Evolutionary conservation across 2,797 vertebrate genomes (phyloP).

Genomic region (Fratercula arctica): DNA sequence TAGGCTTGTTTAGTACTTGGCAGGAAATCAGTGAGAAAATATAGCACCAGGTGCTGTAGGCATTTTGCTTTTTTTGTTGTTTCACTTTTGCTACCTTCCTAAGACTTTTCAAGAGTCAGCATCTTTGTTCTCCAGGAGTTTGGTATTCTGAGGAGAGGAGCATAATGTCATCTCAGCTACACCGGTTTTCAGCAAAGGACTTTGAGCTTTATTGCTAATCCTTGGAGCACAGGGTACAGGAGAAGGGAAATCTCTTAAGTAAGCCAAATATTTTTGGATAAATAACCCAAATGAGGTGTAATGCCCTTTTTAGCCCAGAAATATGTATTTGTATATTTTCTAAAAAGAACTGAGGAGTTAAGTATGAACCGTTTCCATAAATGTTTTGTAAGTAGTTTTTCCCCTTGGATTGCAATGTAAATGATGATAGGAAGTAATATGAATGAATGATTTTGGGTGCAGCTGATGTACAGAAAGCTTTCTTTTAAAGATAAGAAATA

Average conservation of each 20-base stretch:
- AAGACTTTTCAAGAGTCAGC: slow-evolving; percentile 51
- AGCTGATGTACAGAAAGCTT: not conserved
- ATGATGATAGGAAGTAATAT: not conserved
- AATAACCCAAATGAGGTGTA: not conserved
- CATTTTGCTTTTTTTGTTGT: not conserved
- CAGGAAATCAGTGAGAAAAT: slow-evolving; percentile 24
- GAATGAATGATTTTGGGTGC: not conserved
- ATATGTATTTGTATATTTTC: not conserved
- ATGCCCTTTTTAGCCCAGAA: not conserved
- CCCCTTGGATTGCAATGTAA: not conserved
- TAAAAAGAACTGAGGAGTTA: not conserved
- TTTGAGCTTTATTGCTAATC: slow-evolving; percentile 10
- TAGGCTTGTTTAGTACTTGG: slow-evolving; percentile 11
- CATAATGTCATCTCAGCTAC: slow-evolving; percentile 34
- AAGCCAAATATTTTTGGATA: not conserved
- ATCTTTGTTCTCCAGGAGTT: slow-evolving; percentile 39
- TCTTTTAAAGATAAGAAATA: not conserved
- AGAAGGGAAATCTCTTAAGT: not conserved
- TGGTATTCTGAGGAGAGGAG: slow-evolving; percentile 32
- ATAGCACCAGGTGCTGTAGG: not conserved
- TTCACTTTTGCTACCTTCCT: not conserved
- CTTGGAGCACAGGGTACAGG: not conserved
- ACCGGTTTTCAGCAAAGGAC: slow-evolving; percentile 18
- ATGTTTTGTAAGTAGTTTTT: slow-evolving; percentile 12
- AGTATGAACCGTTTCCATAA: not conserved